These are phyloP conservation scores for Zenarchopterus dispar DNA, from an alignment of 2,797 vertebrate genomes.

Conservation along the genomic window DNA sequence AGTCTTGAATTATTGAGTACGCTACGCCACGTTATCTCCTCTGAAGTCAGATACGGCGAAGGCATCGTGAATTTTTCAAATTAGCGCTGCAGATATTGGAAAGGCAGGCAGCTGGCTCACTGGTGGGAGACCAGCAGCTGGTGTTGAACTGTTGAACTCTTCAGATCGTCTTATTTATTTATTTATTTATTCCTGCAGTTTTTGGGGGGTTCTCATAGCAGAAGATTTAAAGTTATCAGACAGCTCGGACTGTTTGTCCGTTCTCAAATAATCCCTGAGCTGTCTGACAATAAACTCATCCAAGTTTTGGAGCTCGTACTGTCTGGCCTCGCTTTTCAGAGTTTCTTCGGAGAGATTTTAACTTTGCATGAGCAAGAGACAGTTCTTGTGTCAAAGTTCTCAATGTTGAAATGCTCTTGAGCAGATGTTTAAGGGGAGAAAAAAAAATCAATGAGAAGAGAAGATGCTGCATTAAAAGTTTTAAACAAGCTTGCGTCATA, in stretches of 20 bases:
- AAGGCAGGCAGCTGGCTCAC: slow-evolving; percentile 18
- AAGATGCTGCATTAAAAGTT: no score
- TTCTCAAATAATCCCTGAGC: neutral
- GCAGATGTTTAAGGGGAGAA: no score
- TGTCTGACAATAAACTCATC: no score
- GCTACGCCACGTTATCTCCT: slow-evolving; percentile 67
- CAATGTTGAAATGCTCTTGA: no score
- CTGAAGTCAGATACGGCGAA: slow-evolving; percentile 69
- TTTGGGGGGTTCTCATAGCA: neutral
- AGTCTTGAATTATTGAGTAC: slow-evolving; percentile 77
- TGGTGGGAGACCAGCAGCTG: slow-evolving; percentile 4
- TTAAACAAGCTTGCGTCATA: neutral
- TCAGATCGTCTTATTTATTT: neutral
- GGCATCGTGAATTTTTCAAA: slow-evolving; percentile 65
- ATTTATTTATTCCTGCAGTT: no score
- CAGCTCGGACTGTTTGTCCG: slow-evolving; percentile 10
- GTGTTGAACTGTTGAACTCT: neutral
- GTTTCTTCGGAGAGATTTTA: no score
- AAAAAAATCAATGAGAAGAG: no score
- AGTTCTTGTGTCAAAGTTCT: no score
- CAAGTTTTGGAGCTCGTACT: no score
- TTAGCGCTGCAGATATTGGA: slow-evolving; percentile 53
- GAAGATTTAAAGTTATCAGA: slow-evolving; percentile 35
- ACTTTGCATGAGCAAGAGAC: no score
- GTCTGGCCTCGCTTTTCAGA: no score